These are phyloP conservation scores for Pelobates cultripes DNA, from an alignment of 2,797 vertebrate species.

Conservation along the genomic window DNA sequence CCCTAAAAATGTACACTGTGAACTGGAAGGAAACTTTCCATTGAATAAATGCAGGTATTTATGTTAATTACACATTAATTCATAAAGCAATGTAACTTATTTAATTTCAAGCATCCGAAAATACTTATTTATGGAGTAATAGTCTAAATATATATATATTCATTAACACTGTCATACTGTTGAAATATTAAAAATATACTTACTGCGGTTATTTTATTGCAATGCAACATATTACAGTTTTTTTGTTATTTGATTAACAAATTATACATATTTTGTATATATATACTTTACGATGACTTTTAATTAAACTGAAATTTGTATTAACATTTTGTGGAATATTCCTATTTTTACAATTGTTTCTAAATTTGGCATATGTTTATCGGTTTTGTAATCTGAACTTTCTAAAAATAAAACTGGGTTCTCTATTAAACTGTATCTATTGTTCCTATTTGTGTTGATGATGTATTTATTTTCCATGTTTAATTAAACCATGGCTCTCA, in stretches of 20 bases:
- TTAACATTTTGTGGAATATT: constrained; percentile 51
- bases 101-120: constrained; percentile 40
- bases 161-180: constrained; percentile 35
- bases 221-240: constrained; percentile 17
- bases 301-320: constrained; percentile 51
- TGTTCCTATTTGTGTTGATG: constrained; percentile 69
- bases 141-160: constrained; percentile 22
- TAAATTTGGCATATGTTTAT: constrained; percentile 18
- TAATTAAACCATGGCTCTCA: constrained; percentile 49
- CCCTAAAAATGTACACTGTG: constrained; percentile 39
- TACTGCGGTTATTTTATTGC: constrained; percentile 40
- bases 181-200: constrained; percentile 25
- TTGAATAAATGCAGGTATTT: constrained; percentile 48
- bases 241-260: constrained; percentile 31
- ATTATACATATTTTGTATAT: constrained; percentile 49
- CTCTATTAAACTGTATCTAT: constrained; percentile 37
- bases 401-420: constrained; percentile 67
- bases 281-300: constrained; percentile 30
- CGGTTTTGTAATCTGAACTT: constrained; percentile 65
- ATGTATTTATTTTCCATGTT: constrained; percentile 66
- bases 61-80: constrained; percentile 47
- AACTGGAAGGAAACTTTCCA: constrained; percentile 48
- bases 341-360: constrained; percentile 46
- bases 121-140: constrained; percentile 46
- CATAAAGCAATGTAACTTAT: constrained; percentile 49